Conservation (phyloP, 2,113 vertebrate species). For the Myotis davidii region DNA sequence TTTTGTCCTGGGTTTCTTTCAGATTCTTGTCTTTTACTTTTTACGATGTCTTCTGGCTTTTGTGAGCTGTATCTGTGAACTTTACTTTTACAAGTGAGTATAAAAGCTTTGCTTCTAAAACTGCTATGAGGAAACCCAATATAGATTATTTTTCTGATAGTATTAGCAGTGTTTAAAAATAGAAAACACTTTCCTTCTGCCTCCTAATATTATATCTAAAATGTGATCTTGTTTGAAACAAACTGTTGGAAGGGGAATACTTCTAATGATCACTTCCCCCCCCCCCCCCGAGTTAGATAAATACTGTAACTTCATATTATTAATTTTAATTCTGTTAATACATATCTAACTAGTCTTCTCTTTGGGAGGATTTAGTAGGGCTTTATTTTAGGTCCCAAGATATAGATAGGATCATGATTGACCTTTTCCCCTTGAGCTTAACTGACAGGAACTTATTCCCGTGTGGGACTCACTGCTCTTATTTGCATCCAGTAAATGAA, state of each 20-base stretch:
- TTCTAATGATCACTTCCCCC: background rate
- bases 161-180: background rate
- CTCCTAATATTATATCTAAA: background rate
- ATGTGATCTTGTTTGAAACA: conserved; percentile 6
- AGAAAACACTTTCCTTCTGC: background rate
- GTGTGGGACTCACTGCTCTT: background rate
- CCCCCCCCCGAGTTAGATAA: background rate
- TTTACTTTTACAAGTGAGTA: conserved; percentile 99
- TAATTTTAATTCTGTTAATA: conserved; percentile 25
- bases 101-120: conserved; percentile 38
- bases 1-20: conserved; percentile 74
- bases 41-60: conserved; percentile 97
- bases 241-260: background rate
- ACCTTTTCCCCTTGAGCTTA: background rate
- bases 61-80: conserved; percentile 96
- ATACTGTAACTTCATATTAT: background rate
- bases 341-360: background rate
- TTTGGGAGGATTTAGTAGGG: conserved; percentile 1
- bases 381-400: background rate
- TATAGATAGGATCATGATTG: background rate
- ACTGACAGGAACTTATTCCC: background rate
- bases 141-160: background rate
- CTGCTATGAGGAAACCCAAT: background rate
- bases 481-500: background rate
- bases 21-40: conserved; percentile 99